Conservation (phyloP, 2,888 invertebrate genomes). For the Papilio elwesi region DNA sequence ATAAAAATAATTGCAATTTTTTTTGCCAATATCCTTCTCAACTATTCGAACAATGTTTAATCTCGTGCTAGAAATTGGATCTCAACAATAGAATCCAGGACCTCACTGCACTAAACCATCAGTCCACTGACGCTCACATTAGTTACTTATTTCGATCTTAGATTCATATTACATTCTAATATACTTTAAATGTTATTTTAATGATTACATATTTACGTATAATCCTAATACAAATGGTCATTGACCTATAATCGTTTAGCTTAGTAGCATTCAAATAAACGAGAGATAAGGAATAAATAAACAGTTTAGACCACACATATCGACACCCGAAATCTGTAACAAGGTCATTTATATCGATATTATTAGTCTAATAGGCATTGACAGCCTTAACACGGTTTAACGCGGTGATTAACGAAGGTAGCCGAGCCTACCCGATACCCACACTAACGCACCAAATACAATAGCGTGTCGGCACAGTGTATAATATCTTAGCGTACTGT, state of each 20-base stretch:
- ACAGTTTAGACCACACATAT: constrained; percentile 34
- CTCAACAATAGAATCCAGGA: too few species aligned
- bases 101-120: too few species aligned
- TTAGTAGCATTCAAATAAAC: constrained; percentile 23
- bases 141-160: too few species aligned
- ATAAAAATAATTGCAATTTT: too few species aligned
- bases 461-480: constrained; percentile 38
- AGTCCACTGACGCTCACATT: too few species aligned
- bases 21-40: too few species aligned
- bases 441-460: constrained; percentile 33
- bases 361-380: constrained; percentile 55
- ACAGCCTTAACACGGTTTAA: constrained; percentile 53
- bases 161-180: too few species aligned
- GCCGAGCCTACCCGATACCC: constrained; percentile 42
- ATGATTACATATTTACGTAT: too few species aligned
- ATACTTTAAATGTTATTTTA: too few species aligned
- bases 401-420: constrained; percentile 47
- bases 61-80: too few species aligned
- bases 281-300: constrained; percentile 26
- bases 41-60: too few species aligned
- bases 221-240: constrained; percentile 14
- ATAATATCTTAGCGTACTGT: constrained; percentile 32
- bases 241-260: constrained; percentile 23
- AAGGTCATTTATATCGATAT: constrained; percentile 48
- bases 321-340: constrained; percentile 41